These are phyloP conservation scores for Tenebrio molitor DNA, from an alignment of 1,140 invertebrate species.

Conservation along the genomic window DNA sequence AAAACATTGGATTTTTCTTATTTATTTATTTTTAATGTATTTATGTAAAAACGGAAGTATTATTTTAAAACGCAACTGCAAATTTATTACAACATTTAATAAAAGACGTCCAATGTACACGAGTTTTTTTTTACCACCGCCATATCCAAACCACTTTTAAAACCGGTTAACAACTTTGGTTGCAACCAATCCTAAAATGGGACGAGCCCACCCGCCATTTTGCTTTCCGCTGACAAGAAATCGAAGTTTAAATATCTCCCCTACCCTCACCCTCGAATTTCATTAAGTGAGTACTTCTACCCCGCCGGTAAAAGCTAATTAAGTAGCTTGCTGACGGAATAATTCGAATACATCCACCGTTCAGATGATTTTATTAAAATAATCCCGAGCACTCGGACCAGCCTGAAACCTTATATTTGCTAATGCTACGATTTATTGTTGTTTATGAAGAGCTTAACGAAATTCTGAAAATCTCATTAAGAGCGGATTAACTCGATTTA, in stretches of 20 bases:
- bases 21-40: constrained; percentile 57
- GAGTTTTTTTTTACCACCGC: constrained; percentile 35
- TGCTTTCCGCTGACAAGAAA: neutral
- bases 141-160: neutral
- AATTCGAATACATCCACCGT: too few species aligned
- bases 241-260: neutral
- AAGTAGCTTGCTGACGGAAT: neutral
- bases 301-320: neutral
- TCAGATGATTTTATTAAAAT: too few species aligned
- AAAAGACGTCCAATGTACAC: constrained; percentile 62
- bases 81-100: constrained; percentile 62
- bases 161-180: constrained; percentile 7
- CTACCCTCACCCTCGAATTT: neutral
- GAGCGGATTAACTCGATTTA: too few species aligned
- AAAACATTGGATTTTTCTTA: constrained; percentile 58
- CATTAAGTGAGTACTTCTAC: neutral
- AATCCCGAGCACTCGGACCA: too few species aligned
- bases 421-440: too few species aligned
- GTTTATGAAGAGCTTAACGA: too few species aligned
- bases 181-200: neutral
- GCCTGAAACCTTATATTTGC: too few species aligned
- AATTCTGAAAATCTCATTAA: too few species aligned
- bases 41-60: constrained; percentile 60
- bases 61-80: constrained; percentile 57
- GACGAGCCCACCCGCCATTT: constrained; percentile 24